These are phyloP conservation scores for Meles meles DNA, from an alignment of 2,113 vertebrate genomes.

Conservation along the genomic window DNA sequence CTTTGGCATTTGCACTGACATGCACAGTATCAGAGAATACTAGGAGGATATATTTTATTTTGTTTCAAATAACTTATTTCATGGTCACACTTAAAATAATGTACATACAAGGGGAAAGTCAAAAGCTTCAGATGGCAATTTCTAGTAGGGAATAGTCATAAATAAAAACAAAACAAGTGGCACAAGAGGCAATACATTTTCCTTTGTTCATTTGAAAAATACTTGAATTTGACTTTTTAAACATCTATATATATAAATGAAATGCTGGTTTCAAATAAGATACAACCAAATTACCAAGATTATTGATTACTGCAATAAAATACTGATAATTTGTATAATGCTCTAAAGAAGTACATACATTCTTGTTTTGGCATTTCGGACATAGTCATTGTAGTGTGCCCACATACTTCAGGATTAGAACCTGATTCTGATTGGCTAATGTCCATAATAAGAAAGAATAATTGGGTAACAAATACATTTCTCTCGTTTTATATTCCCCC, in stretches of 20 bases:
- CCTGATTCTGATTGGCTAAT: background rate
- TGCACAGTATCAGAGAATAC: background rate
- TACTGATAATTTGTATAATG: background rate
- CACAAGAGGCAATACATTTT: background rate
- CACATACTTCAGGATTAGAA: background rate
- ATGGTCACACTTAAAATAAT: constrained; percentile 23
- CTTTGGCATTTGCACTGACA: constrained; percentile 35
- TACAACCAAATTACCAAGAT: background rate
- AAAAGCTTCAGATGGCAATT: constrained; percentile 38
- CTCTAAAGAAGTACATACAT: background rate
- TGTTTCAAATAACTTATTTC: constrained; percentile 55
- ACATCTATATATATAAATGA: constrained; percentile 15
- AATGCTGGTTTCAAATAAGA: constrained; percentile 24
- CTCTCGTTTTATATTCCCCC: background rate
- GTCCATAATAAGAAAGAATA: background rate
- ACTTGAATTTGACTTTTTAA: background rate
- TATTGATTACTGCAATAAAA: background rate
- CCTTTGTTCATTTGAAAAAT: constrained; percentile 29
- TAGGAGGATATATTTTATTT: constrained; percentile 31
- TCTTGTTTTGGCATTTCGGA: background rate
- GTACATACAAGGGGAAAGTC: background rate
- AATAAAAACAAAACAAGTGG: constrained; percentile 23
- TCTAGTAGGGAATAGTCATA: constrained; percentile 25
- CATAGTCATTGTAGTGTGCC: background rate
- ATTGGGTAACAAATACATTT: background rate